Percentiles rank a stretch among this genome's conserved stretches.
These are phyloP conservation scores for Xenentodon cancila DNA, from an alignment of 2,797 vertebrate genomes.

Conservation along the genomic window DNA sequence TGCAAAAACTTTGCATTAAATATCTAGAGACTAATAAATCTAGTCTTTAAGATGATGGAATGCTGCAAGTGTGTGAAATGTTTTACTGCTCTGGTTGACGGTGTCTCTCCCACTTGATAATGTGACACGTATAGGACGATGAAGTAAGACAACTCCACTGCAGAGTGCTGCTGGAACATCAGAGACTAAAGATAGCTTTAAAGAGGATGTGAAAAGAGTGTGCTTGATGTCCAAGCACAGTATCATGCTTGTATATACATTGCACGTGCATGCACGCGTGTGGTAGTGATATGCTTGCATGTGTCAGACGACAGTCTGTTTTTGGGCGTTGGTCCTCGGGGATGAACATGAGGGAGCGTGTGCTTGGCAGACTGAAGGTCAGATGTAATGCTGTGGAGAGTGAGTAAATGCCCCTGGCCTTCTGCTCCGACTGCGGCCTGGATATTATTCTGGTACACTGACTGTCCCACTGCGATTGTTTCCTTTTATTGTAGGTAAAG, in stretches of 20 bases:
- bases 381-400: conserved; percentile 66
- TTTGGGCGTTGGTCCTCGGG: conserved; percentile 51
- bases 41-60: too few species aligned
- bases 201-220: conserved; percentile 37
- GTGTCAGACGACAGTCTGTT: conserved; percentile 65
- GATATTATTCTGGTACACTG: conserved; percentile 57
- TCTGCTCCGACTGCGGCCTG: conserved; percentile 50
- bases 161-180: conserved; percentile 33
- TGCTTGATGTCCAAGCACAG: neutral
- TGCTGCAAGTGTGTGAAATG: conserved; percentile 34
- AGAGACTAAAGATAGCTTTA: conserved; percentile 47
- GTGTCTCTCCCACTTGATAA: conserved; percentile 35
- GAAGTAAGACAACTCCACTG: conserved; percentile 29
- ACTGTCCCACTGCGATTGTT: conserved; percentile 38
- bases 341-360: conserved; percentile 54
- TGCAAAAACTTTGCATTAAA: too few species aligned
- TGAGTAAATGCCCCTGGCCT: conserved; percentile 58
- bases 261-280: conserved; percentile 11
- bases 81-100: conserved; percentile 15
- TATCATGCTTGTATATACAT: conserved; percentile 16
- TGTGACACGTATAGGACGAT: conserved; percentile 22
- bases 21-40: too few species aligned
- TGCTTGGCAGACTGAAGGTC: conserved; percentile 73
- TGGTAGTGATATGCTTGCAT: conserved; percentile 53
- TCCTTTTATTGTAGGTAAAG: conserved; percentile 35